Percentiles rank a stretch among this genome's conserved stretches.
Evolutionary conservation across 2,888 invertebrate genomes (phyloP).

Genomic region (Neuroscelio doddi): DNA sequence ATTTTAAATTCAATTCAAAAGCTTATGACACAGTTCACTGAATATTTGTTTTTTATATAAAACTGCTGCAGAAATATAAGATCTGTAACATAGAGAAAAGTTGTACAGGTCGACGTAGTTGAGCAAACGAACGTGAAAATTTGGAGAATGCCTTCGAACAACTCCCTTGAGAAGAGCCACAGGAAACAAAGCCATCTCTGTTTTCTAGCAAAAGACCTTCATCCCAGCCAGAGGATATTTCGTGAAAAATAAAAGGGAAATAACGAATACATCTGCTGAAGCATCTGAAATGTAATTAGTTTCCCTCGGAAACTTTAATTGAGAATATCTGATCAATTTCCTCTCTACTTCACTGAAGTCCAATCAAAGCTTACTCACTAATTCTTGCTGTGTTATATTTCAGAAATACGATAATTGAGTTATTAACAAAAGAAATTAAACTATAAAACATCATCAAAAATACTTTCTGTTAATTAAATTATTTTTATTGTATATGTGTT

Average conservation of each 20-base stretch:
- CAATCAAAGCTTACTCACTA: constrained; percentile 18
- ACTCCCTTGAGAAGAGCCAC: constrained; percentile 31
- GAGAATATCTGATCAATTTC: constrained; percentile 35
- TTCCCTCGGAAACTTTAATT: constrained; percentile 28
- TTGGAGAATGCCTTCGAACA: constrained; percentile 31
- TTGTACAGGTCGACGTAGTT: constrained; percentile 23
- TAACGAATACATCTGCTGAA: constrained; percentile 31
- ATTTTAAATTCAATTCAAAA: constrained; percentile 6
- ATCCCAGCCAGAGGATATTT: constrained; percentile 23
- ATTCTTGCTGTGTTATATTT: constrained; percentile 15
- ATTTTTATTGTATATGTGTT: too few species aligned
- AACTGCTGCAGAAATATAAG: constrained; percentile 20
- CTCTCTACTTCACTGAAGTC: constrained; percentile 5
- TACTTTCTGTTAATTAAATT: too few species aligned
- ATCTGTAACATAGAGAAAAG: constrained; percentile 24
- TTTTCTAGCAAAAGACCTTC: constrained; percentile 23
- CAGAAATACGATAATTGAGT: not conserved
- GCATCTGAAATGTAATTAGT: constrained; percentile 34
- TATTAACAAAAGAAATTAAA: too few species aligned
- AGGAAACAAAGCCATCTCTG: constrained; percentile 36
- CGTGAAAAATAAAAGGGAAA: constrained; percentile 21
- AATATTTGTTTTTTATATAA: constrained; percentile 9
- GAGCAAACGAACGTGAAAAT: constrained; percentile 32
- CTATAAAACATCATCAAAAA: too few species aligned
- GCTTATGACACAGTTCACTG: constrained; percentile 17